phyloP scores from a whole-genome alignment of 2,888 invertebrate genomes.

The Formica aserva region DNA sequence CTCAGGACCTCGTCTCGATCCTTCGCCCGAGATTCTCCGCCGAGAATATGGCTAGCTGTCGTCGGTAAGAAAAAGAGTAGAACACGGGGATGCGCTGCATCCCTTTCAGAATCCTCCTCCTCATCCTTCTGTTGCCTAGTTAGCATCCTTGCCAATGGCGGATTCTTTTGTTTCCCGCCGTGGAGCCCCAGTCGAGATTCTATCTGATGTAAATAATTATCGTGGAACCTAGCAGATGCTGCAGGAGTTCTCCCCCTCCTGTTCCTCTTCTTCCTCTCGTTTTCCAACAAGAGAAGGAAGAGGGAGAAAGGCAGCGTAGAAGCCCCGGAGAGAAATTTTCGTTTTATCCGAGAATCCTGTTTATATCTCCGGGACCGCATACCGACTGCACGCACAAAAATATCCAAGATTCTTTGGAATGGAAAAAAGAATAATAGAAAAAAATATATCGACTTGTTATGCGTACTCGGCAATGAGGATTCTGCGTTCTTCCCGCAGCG shows the following conservation, averaged over 20 bases:
- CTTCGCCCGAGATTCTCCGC: conserved; percentile 46
- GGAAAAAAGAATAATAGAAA: conserved; percentile 27
- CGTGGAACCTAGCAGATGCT: conserved; percentile 78
- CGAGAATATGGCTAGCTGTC: conserved; percentile 56
- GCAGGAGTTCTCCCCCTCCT: conserved; percentile 50
- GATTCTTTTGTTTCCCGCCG: conserved; percentile 83
- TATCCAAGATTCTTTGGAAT: conserved; percentile 61
- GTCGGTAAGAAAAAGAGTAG: conserved; percentile 67
- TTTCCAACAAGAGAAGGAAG: conserved; percentile 19
- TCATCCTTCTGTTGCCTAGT: conserved; percentile 39
- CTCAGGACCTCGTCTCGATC: conserved; percentile 65
- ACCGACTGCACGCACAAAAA: conserved; percentile 61
- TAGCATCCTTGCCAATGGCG: conserved; percentile 66
- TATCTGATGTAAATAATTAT: conserved; percentile 86
- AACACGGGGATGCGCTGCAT: conserved; percentile 53
- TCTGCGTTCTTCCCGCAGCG: conserved; percentile 33
- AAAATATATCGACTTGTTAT: conserved; percentile 69
- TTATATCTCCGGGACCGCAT: conserved; percentile 32
- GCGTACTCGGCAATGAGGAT: conserved; percentile 64
- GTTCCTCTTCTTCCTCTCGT: conserved; percentile 21
- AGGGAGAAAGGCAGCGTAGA: conserved; percentile 14
- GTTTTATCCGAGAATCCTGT: conserved; percentile 70
- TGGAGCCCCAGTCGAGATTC: conserved; percentile 80
- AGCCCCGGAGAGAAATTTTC: conserved; percentile 70
- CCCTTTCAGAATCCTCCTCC: conserved; percentile 61